Conservation (phyloP, 2,888 invertebrate genomes). For the Pecten maximus region DNA sequence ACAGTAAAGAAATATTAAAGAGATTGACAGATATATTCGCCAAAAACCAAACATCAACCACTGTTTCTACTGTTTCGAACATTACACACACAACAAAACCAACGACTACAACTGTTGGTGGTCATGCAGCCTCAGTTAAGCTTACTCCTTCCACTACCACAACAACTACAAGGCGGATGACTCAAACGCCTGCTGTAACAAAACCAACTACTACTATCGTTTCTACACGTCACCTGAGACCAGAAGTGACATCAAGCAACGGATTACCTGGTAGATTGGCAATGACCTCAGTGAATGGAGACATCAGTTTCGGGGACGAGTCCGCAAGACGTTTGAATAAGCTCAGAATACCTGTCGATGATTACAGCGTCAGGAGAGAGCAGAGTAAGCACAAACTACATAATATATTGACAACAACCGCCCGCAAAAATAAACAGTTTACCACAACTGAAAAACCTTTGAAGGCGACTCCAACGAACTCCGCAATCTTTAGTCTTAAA, state of each 20-base stretch:
- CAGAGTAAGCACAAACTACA: neutral
- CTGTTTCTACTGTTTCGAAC: neutral
- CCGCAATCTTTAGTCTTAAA: neutral
- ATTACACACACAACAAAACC: neutral
- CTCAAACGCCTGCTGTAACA: neutral
- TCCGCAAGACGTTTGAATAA: neutral
- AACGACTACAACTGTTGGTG: neutral
- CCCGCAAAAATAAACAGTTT: neutral
- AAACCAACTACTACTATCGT: neutral
- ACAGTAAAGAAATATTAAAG: neutral
- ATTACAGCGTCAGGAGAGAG: neutral
- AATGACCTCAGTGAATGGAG: neutral
- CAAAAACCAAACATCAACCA: neutral
- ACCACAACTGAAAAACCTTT: neutral
- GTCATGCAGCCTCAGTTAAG: neutral
- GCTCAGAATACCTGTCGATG: neutral
- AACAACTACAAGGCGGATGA: neutral
- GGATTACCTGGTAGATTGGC: neutral
- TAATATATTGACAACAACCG: neutral
- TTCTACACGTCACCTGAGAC: neutral
- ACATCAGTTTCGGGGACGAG: conserved; percentile 2
- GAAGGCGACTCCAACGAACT: neutral
- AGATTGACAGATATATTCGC: neutral
- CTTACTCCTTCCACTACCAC: neutral
- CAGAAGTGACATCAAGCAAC: neutral